Conservation (phyloP, 1,140 invertebrate genomes). For the Aradophagus sp. region DNA sequence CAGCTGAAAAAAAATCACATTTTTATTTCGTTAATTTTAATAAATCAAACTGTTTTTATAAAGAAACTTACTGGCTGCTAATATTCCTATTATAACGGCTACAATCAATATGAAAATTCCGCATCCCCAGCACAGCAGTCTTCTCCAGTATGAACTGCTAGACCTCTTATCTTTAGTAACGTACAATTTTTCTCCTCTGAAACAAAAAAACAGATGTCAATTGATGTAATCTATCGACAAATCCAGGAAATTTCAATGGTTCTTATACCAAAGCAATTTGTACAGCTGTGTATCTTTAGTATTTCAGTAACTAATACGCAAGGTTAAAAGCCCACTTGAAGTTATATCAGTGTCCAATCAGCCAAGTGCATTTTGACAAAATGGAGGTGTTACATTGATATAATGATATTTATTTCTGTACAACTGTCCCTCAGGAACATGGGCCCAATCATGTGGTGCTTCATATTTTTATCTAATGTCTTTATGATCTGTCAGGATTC, state of each 20-base stretch:
- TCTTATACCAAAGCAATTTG: conserved; percentile 60
- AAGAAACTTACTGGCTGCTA: conserved; percentile 80
- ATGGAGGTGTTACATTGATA: conserved; percentile 39
- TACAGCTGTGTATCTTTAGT: conserved; percentile 62
- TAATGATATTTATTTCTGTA: conserved; percentile 36
- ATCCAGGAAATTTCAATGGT: conserved; percentile 1
- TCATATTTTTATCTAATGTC: conserved; percentile 39
- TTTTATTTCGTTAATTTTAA: no score
- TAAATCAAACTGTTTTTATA: no score
- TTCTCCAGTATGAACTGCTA: conserved; percentile 79
- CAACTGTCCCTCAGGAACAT: conserved; percentile 27
- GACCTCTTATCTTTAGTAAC: conserved; percentile 86
- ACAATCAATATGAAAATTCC: conserved; percentile 78
- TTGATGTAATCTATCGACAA: conserved; percentile 6
- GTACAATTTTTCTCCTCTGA: conserved; percentile 86
- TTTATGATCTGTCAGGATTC: conserved; percentile 32
- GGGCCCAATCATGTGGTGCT: conserved; percentile 40
- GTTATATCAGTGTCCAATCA: conserved; percentile 42
- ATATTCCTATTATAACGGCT: conserved; percentile 81
- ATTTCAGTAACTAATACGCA: conserved; percentile 48
- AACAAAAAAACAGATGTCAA: conserved; percentile 68
- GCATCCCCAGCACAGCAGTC: conserved; percentile 80
- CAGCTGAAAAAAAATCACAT: conserved; percentile 74
- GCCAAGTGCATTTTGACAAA: conserved; percentile 45
- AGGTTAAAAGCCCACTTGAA: conserved; percentile 57